phyloP scores from a whole-genome alignment of 1,140 invertebrate genomes.

The Pristionchus pacificus region DNA sequence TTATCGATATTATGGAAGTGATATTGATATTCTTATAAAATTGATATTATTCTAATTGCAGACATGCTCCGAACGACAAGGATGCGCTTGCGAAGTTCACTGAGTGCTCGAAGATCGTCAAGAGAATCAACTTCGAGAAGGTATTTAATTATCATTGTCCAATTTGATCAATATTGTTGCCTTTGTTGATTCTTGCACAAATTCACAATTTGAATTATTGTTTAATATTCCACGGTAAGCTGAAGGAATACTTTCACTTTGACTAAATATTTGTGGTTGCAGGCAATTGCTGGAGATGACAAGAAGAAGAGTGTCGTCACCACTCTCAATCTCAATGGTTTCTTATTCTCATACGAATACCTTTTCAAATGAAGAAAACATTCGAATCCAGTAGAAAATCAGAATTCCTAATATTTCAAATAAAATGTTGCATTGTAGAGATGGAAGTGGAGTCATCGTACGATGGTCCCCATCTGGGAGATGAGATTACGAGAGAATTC shows the following conservation, averaged over 20 bases:
- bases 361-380: too few relatives aligned
- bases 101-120: constrained; percentile 94
- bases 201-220: too few relatives aligned
- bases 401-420: too few relatives aligned
- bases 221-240: too few relatives aligned
- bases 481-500: constrained; percentile 70
- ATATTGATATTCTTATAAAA: background rate
- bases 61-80: constrained; percentile 74
- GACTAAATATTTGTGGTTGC: background rate
- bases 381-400: too few relatives aligned
- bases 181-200: too few relatives aligned
- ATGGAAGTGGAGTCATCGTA: constrained; percentile 82
- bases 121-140: constrained; percentile 87
- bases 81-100: constrained; percentile 87
- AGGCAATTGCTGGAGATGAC: constrained; percentile 86
- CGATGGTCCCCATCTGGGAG: constrained; percentile 79
- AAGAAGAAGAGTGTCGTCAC: constrained; percentile 79
- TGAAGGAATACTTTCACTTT: too few relatives aligned
- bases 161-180: background rate
- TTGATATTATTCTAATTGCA: constrained; percentile 13
- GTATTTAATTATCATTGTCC: background rate
- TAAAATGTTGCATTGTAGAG: background rate
- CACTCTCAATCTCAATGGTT: constrained; percentile 78
- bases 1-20: constrained; percentile 12
- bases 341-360: too few relatives aligned